These are phyloP conservation scores for Mustelus asterias DNA, from an alignment of 2,113 vertebrate species.

Conservation along the genomic window DNA sequence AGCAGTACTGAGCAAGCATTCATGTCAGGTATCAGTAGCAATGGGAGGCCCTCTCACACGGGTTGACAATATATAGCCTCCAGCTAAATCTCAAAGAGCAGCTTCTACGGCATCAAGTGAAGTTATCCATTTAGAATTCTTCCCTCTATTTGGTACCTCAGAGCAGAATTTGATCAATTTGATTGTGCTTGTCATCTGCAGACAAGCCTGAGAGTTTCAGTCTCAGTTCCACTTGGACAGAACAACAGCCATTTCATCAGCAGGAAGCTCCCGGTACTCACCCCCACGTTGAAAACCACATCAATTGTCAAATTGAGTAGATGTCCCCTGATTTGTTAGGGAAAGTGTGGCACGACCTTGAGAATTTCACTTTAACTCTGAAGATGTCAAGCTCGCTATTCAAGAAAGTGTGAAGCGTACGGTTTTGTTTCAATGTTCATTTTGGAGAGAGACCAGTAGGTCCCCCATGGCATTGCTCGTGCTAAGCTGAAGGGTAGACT, in stretches of 20 bases:
- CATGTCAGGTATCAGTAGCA: neutral
- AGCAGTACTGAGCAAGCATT: neutral
- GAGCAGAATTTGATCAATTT: neutral
- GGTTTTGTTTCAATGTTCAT: neutral
- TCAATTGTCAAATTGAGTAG: neutral
- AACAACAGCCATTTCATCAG: neutral
- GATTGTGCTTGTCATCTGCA: neutral
- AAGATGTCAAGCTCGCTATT: neutral
- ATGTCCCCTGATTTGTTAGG: neutral
- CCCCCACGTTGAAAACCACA: neutral
- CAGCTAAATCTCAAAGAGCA: neutral
- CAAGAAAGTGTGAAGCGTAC: neutral
- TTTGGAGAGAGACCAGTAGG: neutral
- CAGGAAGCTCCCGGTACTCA: neutral
- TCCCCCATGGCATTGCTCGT: neutral
- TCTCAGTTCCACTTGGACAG: neutral
- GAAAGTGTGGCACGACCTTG: neutral
- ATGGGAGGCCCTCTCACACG: neutral
- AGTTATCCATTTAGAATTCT: neutral
- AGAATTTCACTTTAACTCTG: neutral
- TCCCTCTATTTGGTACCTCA: neutral
- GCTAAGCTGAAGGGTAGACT: neutral
- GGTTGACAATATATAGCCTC: constrained; percentile 1
- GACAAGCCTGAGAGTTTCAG: neutral
- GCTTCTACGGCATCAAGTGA: neutral